Conservation (phyloP, 2,113 vertebrate species). For the Merops nubicus region DNA sequence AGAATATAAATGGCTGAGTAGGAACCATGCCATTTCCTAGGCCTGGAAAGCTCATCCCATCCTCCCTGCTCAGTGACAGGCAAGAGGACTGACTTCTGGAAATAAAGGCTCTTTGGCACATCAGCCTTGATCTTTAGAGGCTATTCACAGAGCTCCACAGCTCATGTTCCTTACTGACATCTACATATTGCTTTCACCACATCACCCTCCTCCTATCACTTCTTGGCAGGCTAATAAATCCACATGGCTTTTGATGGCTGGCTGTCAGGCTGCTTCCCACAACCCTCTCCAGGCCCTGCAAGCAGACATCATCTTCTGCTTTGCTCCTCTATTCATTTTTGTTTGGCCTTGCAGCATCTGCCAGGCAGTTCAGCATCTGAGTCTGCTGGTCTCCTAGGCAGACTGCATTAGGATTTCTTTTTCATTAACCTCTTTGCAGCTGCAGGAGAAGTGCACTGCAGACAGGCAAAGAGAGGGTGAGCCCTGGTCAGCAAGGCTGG, state of each 20-base stretch:
- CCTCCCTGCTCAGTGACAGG: neutral
- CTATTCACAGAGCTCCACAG: neutral
- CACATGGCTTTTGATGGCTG: conserved; percentile 13
- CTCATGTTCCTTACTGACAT: neutral
- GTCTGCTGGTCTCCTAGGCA: neutral
- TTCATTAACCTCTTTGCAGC: conserved; percentile 4
- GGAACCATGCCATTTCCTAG: neutral
- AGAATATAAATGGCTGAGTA: neutral
- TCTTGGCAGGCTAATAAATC: conserved; percentile 23
- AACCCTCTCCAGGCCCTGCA: neutral
- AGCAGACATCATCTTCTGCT: neutral
- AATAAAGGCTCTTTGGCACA: neutral
- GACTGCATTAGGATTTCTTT: neutral
- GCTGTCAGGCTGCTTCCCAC: neutral
- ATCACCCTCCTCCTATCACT: neutral
- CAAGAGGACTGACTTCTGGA: neutral
- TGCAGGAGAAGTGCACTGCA: neutral
- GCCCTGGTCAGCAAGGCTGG: neutral
- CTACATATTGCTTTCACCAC: neutral
- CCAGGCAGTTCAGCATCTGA: neutral
- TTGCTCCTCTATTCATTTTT: neutral
- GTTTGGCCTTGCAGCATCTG: neutral
- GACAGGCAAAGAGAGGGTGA: neutral
- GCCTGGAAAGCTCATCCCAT: neutral
- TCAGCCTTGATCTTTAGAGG: neutral